Percentiles rank a stretch among this genome's conserved stretches.
phyloP scores from a whole-genome alignment of 1,140 invertebrate genomes.

The Lepidurus packardi region DNA sequence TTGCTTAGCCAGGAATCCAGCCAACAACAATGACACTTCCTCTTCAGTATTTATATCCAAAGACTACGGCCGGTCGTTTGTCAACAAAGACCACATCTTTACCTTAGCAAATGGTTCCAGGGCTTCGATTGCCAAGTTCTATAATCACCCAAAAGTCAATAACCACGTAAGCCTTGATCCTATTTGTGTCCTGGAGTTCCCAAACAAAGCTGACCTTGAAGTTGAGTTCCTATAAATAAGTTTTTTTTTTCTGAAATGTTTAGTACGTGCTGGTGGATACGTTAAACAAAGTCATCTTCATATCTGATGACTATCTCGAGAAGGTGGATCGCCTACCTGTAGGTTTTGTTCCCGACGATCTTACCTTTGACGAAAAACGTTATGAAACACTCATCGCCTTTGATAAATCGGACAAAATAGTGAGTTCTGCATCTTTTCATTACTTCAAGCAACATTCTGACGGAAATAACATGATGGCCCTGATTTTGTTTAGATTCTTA shows the following conservation, averaged over 20 bases:
- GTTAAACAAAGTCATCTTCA: constrained; percentile 66
- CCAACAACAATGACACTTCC: constrained; percentile 47
- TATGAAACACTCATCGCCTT: constrained; percentile 56
- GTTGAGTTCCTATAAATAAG: too few relatives aligned
- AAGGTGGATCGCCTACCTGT: constrained; percentile 56
- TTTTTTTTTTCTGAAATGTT: constrained; percentile 41
- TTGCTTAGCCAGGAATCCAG: constrained; percentile 65
- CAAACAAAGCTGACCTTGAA: constrained; percentile 21
- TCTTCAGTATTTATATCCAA: constrained; percentile 77
- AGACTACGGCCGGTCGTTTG: constrained; percentile 74
- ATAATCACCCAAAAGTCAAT: constrained; percentile 70
- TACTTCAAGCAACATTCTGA: background rate
- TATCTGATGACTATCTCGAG: constrained; percentile 65
- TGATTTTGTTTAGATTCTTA: too few relatives aligned
- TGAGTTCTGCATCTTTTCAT: constrained; percentile 45
- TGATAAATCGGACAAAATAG: constrained; percentile 68
- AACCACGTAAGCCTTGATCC: constrained; percentile 58
- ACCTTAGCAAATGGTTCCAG: constrained; percentile 54
- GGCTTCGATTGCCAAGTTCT: constrained; percentile 70
- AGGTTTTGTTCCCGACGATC: constrained; percentile 66
- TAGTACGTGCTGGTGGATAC: constrained; percentile 81
- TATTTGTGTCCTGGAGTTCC: constrained; percentile 23
- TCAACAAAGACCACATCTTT: constrained; percentile 64
- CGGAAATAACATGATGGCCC: background rate
- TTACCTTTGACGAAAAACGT: constrained; percentile 65